Percentiles rank a stretch among this genome's conserved stretches.
phyloP scores from a whole-genome alignment of 2,797 vertebrate species.

The Peromyscus melanophrys region DNA sequence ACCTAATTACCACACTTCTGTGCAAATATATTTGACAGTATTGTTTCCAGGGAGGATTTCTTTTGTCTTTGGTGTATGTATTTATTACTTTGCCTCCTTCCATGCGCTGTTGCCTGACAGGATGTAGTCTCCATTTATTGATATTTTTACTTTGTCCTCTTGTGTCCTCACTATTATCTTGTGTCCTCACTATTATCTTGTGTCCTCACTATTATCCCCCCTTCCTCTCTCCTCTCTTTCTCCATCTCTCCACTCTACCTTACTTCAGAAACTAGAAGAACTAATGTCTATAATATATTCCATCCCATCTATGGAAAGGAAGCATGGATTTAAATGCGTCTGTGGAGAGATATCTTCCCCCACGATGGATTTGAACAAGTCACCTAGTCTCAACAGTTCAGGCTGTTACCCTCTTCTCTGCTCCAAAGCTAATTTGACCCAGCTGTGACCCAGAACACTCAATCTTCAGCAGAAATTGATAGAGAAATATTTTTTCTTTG shows the following conservation, averaged over 20 bases:
- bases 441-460: conserved; percentile 77
- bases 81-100: not conserved
- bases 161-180: not conserved
- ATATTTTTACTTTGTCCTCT: not conserved
- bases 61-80: not conserved
- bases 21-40: not conserved
- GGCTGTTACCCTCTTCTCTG: not conserved
- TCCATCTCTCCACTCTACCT: not conserved
- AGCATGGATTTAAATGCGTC: conserved; percentile 14
- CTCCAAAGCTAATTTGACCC: conserved; percentile 65
- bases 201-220: not conserved
- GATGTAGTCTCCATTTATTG: not conserved
- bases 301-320: conserved; percentile 6
- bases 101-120: not conserved
- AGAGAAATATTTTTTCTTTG: conserved; percentile 78
- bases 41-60: not conserved
- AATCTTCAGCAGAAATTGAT: conserved; percentile 80
- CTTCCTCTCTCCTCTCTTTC: not conserved
- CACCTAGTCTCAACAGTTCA: not conserved
- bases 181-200: not conserved
- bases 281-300: not conserved
- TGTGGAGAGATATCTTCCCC: not conserved
- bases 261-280: not conserved
- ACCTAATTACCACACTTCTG: not conserved
- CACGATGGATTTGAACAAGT: not conserved